Base-by-base conservation (phyloP, 2,888 invertebrate species). In the Dendrolimus pini region DNA sequence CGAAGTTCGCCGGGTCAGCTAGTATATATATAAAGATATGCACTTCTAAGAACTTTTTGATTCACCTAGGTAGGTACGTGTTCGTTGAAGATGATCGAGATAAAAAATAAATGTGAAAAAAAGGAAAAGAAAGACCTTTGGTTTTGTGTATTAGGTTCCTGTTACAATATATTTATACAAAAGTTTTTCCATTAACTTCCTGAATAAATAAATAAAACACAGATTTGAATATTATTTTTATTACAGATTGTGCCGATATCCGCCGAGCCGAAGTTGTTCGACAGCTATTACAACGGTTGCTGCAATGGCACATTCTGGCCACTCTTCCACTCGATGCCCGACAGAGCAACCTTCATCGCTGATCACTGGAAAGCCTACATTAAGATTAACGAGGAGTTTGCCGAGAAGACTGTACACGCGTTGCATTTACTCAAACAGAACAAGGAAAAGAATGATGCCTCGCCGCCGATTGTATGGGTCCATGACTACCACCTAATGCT, bases 401-500 rank as follows among this genome's bases (percentile, higher is more conserved):
- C 97, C 0, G 93, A 94, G 9, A 95, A 95, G 75, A 96, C 97
- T 1, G 92, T 97, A 58, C 89, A 91, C 67, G 95, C 96, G 0
- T 75, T 95, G 30, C 83, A 91, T 56, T 75, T 92, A 53, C 81
- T 95, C 54, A 91, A 92, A 60, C 72, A 88, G 18, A 84, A 89
- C 13, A 91, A 92, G 56, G 90, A 89, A 56, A 85, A 82, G 65
- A 79, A 74, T 61, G 78, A 78, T 13, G 69, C 71, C 18, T 75
- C 85, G 0, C 89, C 94, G 12, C 97, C 97, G 0, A 93, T 98
- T 59, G 94, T 98, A 2, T 98, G 98, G 98, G 93, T 98, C 41
- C 98, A 98, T 75, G 98, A 98, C 78, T 98, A 98, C 79, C 98
- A 98, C 77, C 92, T 98, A 14, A 97, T 98, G 97, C 86, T 97